Evolutionary conservation across 1,140 invertebrate genomes (phyloP).

Genomic region (Drosophila seguyi): DNA sequence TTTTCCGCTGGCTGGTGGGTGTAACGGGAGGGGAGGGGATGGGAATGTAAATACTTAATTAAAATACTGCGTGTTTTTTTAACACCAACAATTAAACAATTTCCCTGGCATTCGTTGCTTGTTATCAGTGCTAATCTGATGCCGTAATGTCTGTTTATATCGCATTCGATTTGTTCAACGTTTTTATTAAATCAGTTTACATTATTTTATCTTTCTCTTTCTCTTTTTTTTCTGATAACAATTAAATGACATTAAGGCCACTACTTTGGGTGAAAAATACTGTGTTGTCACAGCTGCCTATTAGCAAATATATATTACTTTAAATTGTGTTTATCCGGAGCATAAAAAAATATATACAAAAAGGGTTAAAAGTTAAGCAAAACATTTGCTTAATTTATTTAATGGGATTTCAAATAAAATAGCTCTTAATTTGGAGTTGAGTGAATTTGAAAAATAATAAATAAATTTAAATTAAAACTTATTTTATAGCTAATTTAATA

Average conservation of each 20-base stretch:
- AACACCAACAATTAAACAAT: conserved; percentile 23
- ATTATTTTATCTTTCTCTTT: background rate
- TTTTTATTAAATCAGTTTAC: conserved; percentile 10
- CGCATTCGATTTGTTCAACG: background rate
- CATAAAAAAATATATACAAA: background rate
- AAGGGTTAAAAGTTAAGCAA: background rate
- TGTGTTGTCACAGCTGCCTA: background rate
- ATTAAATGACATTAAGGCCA: conserved; percentile 4
- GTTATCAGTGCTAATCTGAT: conserved; percentile 44
- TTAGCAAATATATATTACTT: background rate
- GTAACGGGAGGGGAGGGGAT: too few species aligned
- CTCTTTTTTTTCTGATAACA: background rate
- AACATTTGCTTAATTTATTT: background rate
- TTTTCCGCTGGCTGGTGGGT: conserved; percentile 40
- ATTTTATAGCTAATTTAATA: too few species aligned
- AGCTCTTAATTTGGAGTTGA: background rate
- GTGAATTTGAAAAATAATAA: too few species aligned
- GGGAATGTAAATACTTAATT: conserved; percentile 54
- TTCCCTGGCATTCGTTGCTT: conserved; percentile 14
- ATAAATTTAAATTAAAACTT: too few species aligned
- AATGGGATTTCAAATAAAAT: too few species aligned
- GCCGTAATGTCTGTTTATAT: conserved; percentile 5
- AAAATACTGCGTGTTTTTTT: conserved; percentile 38
- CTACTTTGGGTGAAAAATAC: conserved; percentile 1
- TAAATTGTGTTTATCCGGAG: background rate